A percentile compares a stretch with the other conserved stretches of the same genome.
Evolutionary conservation across 2,797 vertebrate species (phyloP).

Genomic region (Ctenochaetus hawaiiensis): DNA sequence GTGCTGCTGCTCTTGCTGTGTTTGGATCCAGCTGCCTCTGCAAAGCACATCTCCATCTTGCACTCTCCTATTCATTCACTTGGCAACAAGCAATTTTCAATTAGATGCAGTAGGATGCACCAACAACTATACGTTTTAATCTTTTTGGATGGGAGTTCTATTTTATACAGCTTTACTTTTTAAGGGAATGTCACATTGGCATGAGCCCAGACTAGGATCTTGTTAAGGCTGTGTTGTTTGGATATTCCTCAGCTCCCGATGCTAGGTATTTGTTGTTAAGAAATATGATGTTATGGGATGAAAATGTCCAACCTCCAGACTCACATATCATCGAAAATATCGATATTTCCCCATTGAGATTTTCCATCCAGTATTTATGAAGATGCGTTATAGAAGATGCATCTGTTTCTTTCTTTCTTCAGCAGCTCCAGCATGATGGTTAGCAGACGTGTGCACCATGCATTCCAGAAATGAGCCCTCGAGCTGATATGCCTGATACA

Average conservation of each 20-base stretch:
- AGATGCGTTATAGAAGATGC: slow-evolving; percentile 42
- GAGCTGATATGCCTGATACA: slow-evolving; percentile 16
- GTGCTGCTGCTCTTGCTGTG: slow-evolving; percentile 51
- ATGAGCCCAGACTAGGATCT: not conserved
- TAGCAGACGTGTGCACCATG: slow-evolving; percentile 69
- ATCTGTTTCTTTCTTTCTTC: slow-evolving; percentile 46
- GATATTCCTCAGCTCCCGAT: slow-evolving; percentile 40
- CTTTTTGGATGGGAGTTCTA: slow-evolving; percentile 45
- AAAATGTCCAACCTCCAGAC: slow-evolving; percentile 22
- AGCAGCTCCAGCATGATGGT: slow-evolving; percentile 53
- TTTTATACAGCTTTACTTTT: slow-evolving; percentile 44
- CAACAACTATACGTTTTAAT: slow-evolving; percentile 33
- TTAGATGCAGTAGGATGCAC: slow-evolving; percentile 39
- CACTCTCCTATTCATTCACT: slow-evolving; percentile 55
- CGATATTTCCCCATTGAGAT: slow-evolving; percentile 36
- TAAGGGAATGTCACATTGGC: not conserved
- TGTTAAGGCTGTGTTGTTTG: slow-evolving; percentile 14
- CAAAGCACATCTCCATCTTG: slow-evolving; percentile 46
- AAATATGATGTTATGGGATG: slow-evolving; percentile 29
- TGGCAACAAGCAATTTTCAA: slow-evolving; percentile 41
- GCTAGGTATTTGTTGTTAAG: slow-evolving; percentile 41
- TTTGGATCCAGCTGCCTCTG: slow-evolving; percentile 50
- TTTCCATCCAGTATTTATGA: slow-evolving; percentile 36
- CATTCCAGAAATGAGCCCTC: slow-evolving; percentile 53
- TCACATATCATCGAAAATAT: slow-evolving; percentile 36